Evolutionary conservation across 2,113 vertebrate species (phyloP), one percentile per base, ranked within the genome.

Genomic region (Talpa occidentalis): DNA sequence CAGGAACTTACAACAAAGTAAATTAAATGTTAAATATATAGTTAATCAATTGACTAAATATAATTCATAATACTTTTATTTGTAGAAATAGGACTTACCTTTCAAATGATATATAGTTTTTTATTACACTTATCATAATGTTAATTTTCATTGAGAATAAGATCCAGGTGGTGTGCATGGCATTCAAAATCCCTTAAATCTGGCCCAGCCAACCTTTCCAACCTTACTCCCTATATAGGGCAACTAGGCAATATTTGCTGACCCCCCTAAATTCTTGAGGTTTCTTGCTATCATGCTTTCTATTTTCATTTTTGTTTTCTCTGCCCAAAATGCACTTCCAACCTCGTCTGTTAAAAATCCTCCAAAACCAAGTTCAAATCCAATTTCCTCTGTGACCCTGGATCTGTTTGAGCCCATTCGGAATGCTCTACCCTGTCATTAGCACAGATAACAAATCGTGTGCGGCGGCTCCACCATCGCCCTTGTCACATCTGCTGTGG

Each of bases 321-420:
- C 69, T 86, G 6, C 16, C 64, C 79, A 3, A 70, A 64, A 79
- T 80, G 32, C 42, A 86, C 44, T 83, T 78, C 78, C 44, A 37
- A 12, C 59, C 22, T 32, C 52, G 69, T 64, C 47, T 84, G 21
- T 73, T 82, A 80, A 87, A 70, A 93, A 54, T 77, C 0, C 17
- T 87, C 10, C 60, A 40, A 92, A 96, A 87, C 70, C 26, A 72
- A 82, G 76, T 32, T 74, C 6, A 80, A 96, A 80, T 49, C 14
- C 3, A 76, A 0, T 93, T 88, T 88, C 52, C 37, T 59, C 35
- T 56, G 22, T 30, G 42, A 79, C 44, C 7, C 49, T n/a, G 19
- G 17, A 42, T 26, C 67, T 21, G 17, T 72, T 80, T 30, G 10
- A 62, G 56, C 2, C 32, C 30, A 28, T 11, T 37, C 62, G 49